Base-by-base conservation (phyloP, 2,888 invertebrate genomes). In the Lomographa bimaculata region DNA sequence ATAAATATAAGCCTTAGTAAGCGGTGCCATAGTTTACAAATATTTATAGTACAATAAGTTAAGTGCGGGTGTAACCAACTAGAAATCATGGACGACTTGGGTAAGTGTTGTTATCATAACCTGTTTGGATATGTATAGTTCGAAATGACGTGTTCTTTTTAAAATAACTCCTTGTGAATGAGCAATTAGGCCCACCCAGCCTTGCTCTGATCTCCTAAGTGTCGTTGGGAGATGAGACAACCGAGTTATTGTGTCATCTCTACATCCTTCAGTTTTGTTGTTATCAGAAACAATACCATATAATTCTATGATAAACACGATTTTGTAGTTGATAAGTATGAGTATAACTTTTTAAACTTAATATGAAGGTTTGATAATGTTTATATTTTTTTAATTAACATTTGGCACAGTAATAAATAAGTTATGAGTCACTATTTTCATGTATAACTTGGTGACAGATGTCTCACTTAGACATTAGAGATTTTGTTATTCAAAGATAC, bases 71-170 rank as follows among this genome's bases (percentile, higher is more conserved):
- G 38, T 41, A 54, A 25, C 41, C 48, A 47, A 17, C 32, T 39
- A 43, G 47, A 50, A 50, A 62, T 55, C 55, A 90, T 90, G 89
- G 89, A 90, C 62, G 89, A 90, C 72, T 73, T 90, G 57, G 89
- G 89, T 90, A 63, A 83, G 39, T 40, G 6, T 85, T 72, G 73
- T 79, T 82, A 83, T 81, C 77, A 79, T 83, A 87, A 86, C 86
- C 84, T 82, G 86, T 87, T 87, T 81, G 53, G 37, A 58, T 66
- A 64, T 69, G 60, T 60, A 53, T 56, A 60, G 47, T 63, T 47
- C 38, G 38, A 55, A 58, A 70, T 85, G 84, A 85, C 84, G 84
- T 84, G 81, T 79, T 78, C 73, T 70, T 66, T 65, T 55, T 61
- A 71, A n/a, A 70, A 70, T 71, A 70, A 63, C 64, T 66, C 45